Evolutionary conservation across 1,140 invertebrate genomes (phyloP).

Genomic region (Bursaphelenchus mucronatus): DNA sequence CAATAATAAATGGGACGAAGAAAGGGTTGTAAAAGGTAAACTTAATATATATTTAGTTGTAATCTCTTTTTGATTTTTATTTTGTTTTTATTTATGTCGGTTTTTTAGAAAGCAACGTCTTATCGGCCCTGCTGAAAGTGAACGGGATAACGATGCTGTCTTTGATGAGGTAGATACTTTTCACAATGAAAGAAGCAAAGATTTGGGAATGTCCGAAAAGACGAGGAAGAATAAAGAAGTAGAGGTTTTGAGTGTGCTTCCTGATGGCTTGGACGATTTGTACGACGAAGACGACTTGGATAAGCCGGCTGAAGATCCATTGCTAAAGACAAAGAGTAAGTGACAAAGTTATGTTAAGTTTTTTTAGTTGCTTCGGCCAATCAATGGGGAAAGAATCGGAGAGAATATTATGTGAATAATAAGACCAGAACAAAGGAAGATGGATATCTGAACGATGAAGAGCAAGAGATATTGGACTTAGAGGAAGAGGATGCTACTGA

Average conservation of each 20-base stretch:
- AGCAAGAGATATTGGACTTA: slow-evolving; percentile 19
- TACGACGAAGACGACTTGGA: slow-evolving; percentile 38
- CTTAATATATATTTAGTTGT: too few species aligned
- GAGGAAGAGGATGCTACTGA: slow-evolving; percentile 25
- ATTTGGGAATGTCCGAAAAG: not conserved
- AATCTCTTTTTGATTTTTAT: too few species aligned
- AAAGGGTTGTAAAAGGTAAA: too few species aligned
- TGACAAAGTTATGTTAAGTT: not conserved
- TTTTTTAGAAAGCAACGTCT: too few species aligned
- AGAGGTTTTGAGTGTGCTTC: slow-evolving; percentile 7
- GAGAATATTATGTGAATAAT: slow-evolving; percentile 17
- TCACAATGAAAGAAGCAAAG: slow-evolving; percentile 6
- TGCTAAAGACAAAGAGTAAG: not conserved
- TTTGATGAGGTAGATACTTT: slow-evolving; percentile 19
- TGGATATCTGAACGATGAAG: slow-evolving; percentile 23
- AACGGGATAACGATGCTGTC: slow-evolving; percentile 15
- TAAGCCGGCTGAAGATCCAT: not conserved
- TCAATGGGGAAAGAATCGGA: slow-evolving; percentile 22
- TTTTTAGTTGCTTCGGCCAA: slow-evolving; percentile 17
- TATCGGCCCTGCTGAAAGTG: slow-evolving; percentile 3
- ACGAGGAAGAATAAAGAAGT: not conserved
- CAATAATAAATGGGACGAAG: too few species aligned
- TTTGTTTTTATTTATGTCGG: too few species aligned
- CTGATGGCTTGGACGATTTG: slow-evolving; percentile 31
- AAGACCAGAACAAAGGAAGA: slow-evolving; percentile 1